Base-by-base conservation (phyloP, 1,140 invertebrate genomes). In the Wasmannia auropunctata region DNA sequence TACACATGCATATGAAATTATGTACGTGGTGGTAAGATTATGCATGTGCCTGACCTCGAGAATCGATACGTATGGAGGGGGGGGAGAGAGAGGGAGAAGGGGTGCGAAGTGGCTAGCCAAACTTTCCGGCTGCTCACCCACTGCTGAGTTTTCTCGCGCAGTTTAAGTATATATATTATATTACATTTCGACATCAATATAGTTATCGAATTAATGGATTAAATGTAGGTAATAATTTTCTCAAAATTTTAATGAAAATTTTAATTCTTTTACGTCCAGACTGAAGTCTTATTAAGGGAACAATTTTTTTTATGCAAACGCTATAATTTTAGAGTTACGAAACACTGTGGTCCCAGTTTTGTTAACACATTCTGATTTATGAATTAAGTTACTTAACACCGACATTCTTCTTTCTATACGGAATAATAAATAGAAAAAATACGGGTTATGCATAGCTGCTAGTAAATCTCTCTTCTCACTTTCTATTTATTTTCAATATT, bases 1-100 rank as follows among this genome's bases (percentile, higher is more conserved):
- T 25, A 51, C 75, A 75, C 69, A 85, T 86, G 77, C 79, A 88
- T 86, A 67, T 56, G 75, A 85, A 86, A 88, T 90, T 89, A 88
- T 87, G 70, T 90, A 81, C 65, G 69, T 83, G 31, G 79, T 83
- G 49, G 65, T 83, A 69, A 83, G 67, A 83, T 83, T 83, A 83
- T 58, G 67, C 40, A 65, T 56, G 56, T 75, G 77, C 74, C 80
- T 85, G 75, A 85, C 60, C 79, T 80, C 81, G 56, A 86, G 69
- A 83, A 80, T 76, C 86, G 69, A 79, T 86, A 87, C 40, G 65
- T 86, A 80, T 37, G 19, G 75, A 51, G 74, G 54, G 43, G 22
- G 11, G 25, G n/a, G n/a, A n/a, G n/a, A n/a, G n/a, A n/a, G 75
- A 51, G 74, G 54, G 43, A 10, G 11, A 11, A 28, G 25, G 31